These are phyloP conservation scores for Anastatus disparis DNA, from an alignment of 1,140 invertebrate genomes.

Conservation along the genomic window DNA sequence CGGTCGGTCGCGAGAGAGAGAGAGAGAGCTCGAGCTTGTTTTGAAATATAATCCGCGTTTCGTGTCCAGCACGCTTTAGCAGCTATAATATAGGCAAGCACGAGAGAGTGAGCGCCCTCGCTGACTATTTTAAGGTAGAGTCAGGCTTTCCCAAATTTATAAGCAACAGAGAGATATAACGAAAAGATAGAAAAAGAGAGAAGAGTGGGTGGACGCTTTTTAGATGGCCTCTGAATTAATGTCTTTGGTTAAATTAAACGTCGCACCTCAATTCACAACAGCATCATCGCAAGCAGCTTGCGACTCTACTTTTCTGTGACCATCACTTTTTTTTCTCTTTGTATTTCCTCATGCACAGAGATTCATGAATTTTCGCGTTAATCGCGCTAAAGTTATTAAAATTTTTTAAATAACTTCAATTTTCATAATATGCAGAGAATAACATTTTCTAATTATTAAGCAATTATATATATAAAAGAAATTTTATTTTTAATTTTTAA, in stretches of 20 bases:
- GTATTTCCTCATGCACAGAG: too few relatives aligned
- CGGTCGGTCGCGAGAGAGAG: too few relatives aligned
- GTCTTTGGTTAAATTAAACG: conserved; percentile 55
- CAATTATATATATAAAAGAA: too few relatives aligned
- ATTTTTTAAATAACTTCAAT: too few relatives aligned
- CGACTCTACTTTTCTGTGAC: neutral
- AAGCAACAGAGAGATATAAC: conserved; percentile 49
- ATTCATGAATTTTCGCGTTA: too few relatives aligned
- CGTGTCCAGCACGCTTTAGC: too few relatives aligned
- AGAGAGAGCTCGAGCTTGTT: conserved; percentile 43
- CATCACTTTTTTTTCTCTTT: too few relatives aligned
- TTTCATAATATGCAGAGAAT: too few relatives aligned
- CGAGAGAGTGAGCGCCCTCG: conserved; percentile 36
- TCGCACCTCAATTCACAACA: conserved; percentile 35
- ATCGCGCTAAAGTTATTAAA: too few relatives aligned
- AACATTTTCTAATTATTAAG: too few relatives aligned
- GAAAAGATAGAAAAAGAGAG: conserved; percentile 48
- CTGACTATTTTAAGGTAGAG: conserved; percentile 62
- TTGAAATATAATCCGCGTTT: conserved; percentile 57
- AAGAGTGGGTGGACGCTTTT: conserved; percentile 43
- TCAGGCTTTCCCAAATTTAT: conserved; percentile 64
- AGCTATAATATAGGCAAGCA: too few relatives aligned
- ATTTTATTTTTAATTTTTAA: too few relatives aligned
- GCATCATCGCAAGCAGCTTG: neutral
- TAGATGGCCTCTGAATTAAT: conserved; percentile 54